Percentiles rank a stretch among this genome's conserved stretches.
Conservation (phyloP, 2,113 vertebrate genomes). For the Hoplias malabaricus region DNA sequence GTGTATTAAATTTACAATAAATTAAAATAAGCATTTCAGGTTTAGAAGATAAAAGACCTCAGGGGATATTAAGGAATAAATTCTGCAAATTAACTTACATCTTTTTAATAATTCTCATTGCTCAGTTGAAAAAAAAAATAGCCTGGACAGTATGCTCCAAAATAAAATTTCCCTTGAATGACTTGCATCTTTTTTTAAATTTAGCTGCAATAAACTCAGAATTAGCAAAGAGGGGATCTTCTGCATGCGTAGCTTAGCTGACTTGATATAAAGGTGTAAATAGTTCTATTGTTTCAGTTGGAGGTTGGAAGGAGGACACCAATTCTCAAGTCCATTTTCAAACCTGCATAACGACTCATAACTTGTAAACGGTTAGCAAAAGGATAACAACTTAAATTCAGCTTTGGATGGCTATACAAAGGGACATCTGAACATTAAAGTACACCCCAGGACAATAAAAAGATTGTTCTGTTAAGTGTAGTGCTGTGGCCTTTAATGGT, state of each 20-base stretch:
- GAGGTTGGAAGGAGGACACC: not conserved
- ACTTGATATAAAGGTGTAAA: not conserved
- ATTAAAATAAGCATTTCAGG: constrained; percentile 30
- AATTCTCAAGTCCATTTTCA: not conserved
- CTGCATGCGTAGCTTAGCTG: not conserved
- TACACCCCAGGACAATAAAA: not conserved
- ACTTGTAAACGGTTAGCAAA: too few relatives aligned
- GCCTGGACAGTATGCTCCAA: not conserved
- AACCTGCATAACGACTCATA: not conserved
- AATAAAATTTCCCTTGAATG: not conserved
- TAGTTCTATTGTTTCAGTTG: not conserved
- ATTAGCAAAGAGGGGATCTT: not conserved
- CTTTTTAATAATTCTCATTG: not conserved
- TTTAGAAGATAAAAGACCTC: constrained; percentile 33
- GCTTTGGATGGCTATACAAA: not conserved
- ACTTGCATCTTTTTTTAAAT: not conserved
- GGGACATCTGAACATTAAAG: not conserved
- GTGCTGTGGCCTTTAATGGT: not conserved
- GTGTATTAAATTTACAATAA: constrained; percentile 18
- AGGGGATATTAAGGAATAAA: constrained; percentile 38
- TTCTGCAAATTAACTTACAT: not conserved
- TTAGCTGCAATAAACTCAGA: constrained; percentile 21
- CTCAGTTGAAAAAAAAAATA: not conserved
- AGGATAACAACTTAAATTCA: not conserved
- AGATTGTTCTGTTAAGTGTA: not conserved